Evolutionary conservation across 2,888 invertebrate species (phyloP), one percentile per base, ranked within the genome.

Genomic region (Sarcophaga variegata): DNA sequence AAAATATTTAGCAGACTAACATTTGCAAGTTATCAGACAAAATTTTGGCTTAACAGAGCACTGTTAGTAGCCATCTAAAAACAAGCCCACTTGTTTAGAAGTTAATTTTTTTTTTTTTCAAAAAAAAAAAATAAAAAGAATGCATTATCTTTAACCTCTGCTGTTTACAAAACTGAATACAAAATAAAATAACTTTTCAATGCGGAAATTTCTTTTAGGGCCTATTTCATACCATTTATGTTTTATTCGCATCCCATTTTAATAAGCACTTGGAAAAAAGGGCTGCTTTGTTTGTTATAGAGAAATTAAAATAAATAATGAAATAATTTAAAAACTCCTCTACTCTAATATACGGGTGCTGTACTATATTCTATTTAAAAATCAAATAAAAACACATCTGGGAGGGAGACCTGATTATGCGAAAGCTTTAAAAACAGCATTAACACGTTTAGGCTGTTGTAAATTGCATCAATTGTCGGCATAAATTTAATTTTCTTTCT

Each of bases 181-280:
- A 82, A 12, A 67, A 70, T 70, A 80, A 79, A 86, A 64, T 59
- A 77, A 82, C 60, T 82, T 81, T 82, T 81, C 60, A 78, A 81
- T 86, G 67, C 77, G 83, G 83, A 72, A 86, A 86, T 83, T 81
- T 66, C 78, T 81, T 72, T 17, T 64, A 80, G 37, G 71, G 77
- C 77, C 83, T 80, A 37, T 69, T 69, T 12, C 62, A 54, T 54
- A 2, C 66, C 45, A 49, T 69, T 37, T 25, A 59, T 22, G 22
- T 22, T 47, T 49, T 62, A 54, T 54, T 54, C 3, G 37, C 37
- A 12, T 59, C 60, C 66, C 66, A 54, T 59, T 70, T 20, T 78
- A 22, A 78, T 49, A 69, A 78, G 49, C n/a, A 47, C 59, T 62
- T 37, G 6, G 37, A 37, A 54, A 47, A 70, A 78, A 45, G 62